Evolutionary conservation across 2,113 vertebrate genomes (phyloP).

Genomic region (Atractosteus spatula): DNA sequence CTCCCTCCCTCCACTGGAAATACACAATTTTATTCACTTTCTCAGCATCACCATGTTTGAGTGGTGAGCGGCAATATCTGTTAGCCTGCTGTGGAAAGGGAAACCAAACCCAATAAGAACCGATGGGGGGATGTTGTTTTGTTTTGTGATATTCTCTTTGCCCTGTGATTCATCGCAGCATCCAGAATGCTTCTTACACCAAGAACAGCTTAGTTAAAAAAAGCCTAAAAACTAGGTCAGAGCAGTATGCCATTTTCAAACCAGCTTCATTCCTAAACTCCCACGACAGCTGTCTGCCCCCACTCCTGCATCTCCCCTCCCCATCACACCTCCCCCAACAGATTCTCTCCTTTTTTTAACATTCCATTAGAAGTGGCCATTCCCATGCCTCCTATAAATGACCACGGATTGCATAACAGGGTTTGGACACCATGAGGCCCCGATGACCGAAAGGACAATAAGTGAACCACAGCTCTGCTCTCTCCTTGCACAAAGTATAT

Average conservation of each 20-base stretch:
- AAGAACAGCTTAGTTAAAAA: slow-evolving; percentile 9
- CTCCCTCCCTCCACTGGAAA: slow-evolving; percentile 32
- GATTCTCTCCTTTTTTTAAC: background rate
- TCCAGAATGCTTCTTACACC: slow-evolving; percentile 27
- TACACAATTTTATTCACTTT: slow-evolving; percentile 16
- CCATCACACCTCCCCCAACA: background rate
- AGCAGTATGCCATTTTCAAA: slow-evolving; percentile 17
- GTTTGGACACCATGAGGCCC: slow-evolving; percentile 34
- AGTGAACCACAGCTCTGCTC: slow-evolving; percentile 20
- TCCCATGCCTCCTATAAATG: slow-evolving; percentile 13
- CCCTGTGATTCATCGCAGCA: slow-evolving; percentile 55
- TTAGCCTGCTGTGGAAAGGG: background rate
- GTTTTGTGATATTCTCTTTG: background rate
- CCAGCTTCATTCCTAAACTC: slow-evolving; percentile 13
- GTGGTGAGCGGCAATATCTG: background rate
- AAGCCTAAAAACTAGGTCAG: slow-evolving; percentile 21
- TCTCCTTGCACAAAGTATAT: slow-evolving; percentile 50
- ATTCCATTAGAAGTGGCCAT: slow-evolving; percentile 16
- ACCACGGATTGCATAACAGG: slow-evolving; percentile 45
- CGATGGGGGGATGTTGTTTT: background rate
- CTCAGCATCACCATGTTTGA: background rate
- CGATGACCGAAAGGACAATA: slow-evolving; percentile 33
- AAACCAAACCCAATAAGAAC: slow-evolving; percentile 1
- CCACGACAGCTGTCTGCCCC: slow-evolving; percentile 12
- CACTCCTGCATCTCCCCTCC: background rate